phyloP scores from a whole-genome alignment of 2,797 vertebrate genomes.

The Pseudochirops corinnae region DNA sequence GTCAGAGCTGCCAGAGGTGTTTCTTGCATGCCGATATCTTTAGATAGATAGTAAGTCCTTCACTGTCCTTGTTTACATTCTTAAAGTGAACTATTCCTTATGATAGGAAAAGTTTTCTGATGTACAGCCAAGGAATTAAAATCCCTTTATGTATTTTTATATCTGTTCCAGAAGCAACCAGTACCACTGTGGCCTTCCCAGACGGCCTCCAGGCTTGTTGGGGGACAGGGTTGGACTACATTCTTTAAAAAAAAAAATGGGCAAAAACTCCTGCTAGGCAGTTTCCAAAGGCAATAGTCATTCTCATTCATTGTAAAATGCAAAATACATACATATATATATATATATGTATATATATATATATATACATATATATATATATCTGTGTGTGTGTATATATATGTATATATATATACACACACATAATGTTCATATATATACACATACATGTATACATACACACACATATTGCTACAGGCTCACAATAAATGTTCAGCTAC shows the following conservation, averaged over 20 bases:
- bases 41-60: slow-evolving; percentile 56
- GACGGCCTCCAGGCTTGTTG: slow-evolving; percentile 29
- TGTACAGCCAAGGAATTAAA: slow-evolving; percentile 66
- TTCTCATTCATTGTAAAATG: background rate
- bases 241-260: background rate
- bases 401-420: too few species aligned
- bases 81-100: slow-evolving; percentile 69
- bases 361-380: too few species aligned
- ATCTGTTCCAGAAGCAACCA: slow-evolving; percentile 53
- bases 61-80: slow-evolving; percentile 75
- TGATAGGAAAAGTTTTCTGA: slow-evolving; percentile 47
- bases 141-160: slow-evolving; percentile 62
- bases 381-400: too few species aligned
- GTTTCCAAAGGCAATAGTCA: background rate
- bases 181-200: slow-evolving; percentile 58
- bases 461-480: background rate
- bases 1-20: slow-evolving; percentile 12
- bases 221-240: background rate
- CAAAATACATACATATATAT: too few species aligned
- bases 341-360: too few species aligned
- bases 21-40: slow-evolving; percentile 57
- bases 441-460: too few species aligned
- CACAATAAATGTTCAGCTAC: background rate
- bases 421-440: too few species aligned
- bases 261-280: background rate